Base-by-base conservation (phyloP, 2,888 invertebrate species). In the Conops quadrifasciatus region DNA sequence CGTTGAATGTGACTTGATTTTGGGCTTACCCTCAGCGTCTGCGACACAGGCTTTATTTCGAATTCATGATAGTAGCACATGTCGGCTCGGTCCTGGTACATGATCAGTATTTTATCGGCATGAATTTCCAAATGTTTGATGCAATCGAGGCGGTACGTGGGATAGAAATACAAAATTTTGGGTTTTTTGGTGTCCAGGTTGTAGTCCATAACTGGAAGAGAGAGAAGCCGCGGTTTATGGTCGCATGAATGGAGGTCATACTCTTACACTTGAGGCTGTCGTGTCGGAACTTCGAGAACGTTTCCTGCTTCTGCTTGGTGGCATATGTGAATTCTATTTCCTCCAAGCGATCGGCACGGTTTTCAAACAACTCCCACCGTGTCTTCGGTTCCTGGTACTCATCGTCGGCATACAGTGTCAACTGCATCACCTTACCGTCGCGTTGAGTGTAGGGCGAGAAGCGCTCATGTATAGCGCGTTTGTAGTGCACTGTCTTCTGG, bases 391-490 rank as follows among this genome's bases (percentile, higher is more conserved):
- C 77, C 9, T 77, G 74, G 71, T 84, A 86, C 0, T 78, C 71
- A 15, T 79, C 75, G 47, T 83, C 82, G 0, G 79, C 75, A 69
- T 73, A 86, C 1, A 80, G 13, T 0, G 83, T 85, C 43, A 85
- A 28, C 59, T 81, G 81, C 73, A 75, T 78, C 2, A 78, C 71
- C 71, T 81, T 86, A 0, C 95, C 96, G 82, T 94, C 92, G 0
- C 86, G 86, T 79, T 92, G 89, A 0, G 90, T 88, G 78, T 95
- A 95, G 0, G 93, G 92, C 0, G 95, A 90, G 83, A 90, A 95
- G 75, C 92, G 90, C 82, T 95, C 93, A 9, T 94, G 87, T 51
- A 92, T 87, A 0, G 92, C 90, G 76, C 91, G 90, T 82, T 93
- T 94, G 82, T 92, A 96, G 75, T 90, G 87, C 1, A 91, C 86